These are phyloP conservation scores for Amaurobius ferox DNA, from an alignment of 2,888 invertebrate species.

Conservation along the genomic window DNA sequence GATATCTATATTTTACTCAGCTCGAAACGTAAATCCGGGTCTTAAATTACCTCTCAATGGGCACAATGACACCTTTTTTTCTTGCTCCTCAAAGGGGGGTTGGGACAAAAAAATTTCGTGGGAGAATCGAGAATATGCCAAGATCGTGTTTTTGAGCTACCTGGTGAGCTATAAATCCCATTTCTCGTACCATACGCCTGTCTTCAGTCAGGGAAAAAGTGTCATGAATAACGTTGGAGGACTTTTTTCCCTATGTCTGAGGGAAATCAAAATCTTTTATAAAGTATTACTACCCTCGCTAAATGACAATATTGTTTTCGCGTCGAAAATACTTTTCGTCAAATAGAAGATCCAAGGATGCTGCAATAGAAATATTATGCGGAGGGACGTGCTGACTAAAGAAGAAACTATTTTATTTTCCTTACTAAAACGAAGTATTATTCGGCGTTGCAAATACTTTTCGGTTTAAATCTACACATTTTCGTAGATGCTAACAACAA, in stretches of 20 bases:
- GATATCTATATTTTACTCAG: constrained; percentile 68
- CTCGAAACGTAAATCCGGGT: constrained; percentile 66
- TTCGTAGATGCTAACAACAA: too few relatives aligned
- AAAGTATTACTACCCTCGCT: too few relatives aligned
- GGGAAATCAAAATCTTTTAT: constrained; percentile 15
- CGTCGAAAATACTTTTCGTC: too few relatives aligned
- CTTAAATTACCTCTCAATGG: constrained; percentile 62
- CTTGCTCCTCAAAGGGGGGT: constrained; percentile 13
- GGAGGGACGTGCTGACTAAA: too few relatives aligned
- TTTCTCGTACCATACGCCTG: constrained; percentile 35
- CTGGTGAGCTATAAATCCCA: constrained; percentile 67
- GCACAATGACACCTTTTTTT: constrained; percentile 67
- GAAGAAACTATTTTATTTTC: too few relatives aligned
- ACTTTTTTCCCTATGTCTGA: constrained; percentile 18
- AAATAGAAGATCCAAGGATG: too few relatives aligned
- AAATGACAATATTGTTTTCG: too few relatives aligned
- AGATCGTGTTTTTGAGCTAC: constrained; percentile 64
- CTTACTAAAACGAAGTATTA: too few relatives aligned
- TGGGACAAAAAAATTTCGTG: constrained; percentile 46
- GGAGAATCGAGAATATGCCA: constrained; percentile 52
- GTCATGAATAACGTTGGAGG: constrained; percentile 51
- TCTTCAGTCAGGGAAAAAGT: constrained; percentile 31
- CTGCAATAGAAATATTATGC: too few relatives aligned
- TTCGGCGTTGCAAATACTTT: too few relatives aligned
- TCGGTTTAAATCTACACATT: too few relatives aligned